Evolutionary conservation across 2,113 vertebrate genomes (phyloP).

Genomic region (Pterophyllum scalare): DNA sequence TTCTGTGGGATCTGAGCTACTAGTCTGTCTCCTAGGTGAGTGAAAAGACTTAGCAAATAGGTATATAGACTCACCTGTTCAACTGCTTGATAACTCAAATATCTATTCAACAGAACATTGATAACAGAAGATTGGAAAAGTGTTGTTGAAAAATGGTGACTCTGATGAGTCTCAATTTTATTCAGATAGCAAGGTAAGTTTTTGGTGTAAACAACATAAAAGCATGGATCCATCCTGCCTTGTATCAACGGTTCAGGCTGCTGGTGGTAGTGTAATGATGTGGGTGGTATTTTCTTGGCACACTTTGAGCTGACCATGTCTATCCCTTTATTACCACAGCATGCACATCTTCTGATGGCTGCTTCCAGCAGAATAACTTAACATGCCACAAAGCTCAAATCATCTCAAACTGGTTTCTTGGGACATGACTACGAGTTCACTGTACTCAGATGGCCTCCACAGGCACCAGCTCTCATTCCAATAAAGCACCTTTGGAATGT

Average conservation of each 20-base stretch:
- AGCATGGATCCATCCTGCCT: no score
- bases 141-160: no score
- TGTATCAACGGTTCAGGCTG: no score
- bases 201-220: no score
- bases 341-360: no score
- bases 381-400: no score
- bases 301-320: background rate
- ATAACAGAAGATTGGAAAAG: no score
- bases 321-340: no score
- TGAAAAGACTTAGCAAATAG: background rate
- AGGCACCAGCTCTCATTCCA: background rate
- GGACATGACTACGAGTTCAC: background rate
- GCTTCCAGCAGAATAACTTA: no score
- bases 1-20: constrained; percentile 16
- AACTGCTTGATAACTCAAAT: background rate
- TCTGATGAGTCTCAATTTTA: no score
- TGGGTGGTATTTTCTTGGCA: background rate
- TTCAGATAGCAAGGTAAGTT: no score
- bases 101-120: background rate
- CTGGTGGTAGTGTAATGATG: background rate
- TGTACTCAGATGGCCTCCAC: background rate
- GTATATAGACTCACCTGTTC: background rate
- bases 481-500: background rate
- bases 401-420: no score
- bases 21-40: background rate